Conservation (phyloP, 2,888 invertebrate species). For the Cremastinae sp. region DNA sequence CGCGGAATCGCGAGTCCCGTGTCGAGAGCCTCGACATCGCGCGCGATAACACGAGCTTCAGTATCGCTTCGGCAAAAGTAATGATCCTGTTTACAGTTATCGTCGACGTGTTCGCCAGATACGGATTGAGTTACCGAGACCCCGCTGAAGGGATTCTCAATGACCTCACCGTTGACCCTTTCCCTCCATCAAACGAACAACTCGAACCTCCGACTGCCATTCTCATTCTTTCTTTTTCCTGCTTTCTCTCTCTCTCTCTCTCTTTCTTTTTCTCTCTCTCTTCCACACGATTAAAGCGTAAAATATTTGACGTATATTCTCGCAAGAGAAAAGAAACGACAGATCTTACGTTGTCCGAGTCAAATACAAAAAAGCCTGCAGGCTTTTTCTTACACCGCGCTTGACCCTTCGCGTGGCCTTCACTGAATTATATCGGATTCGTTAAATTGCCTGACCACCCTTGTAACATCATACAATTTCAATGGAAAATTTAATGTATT, state of each 20-base stretch:
- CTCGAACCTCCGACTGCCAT: conserved; percentile 43
- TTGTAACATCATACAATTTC: too few relatives aligned
- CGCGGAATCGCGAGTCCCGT: conserved; percentile 59
- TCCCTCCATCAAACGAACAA: conserved; percentile 27
- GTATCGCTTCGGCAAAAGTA: conserved; percentile 71
- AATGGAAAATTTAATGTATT: too few relatives aligned
- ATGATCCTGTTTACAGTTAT: conserved; percentile 74
- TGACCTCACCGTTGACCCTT: conserved; percentile 35
- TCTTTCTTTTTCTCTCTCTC: too few relatives aligned
- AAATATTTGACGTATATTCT: too few relatives aligned
- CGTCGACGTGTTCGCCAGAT: conserved; percentile 69
- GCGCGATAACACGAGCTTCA: conserved; percentile 66
- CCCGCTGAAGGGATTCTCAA: conserved; percentile 63
- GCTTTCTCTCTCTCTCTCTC: conserved; percentile 12
- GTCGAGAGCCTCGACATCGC: conserved; percentile 63
- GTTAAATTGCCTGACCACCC: too few relatives aligned
- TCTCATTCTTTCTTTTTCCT: conserved; percentile 40
- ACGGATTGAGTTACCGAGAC: conserved; percentile 71
- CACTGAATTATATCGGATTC: too few relatives aligned
- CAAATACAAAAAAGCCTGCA: too few relatives aligned
- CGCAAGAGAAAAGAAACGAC: too few relatives aligned
- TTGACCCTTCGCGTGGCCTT: too few relatives aligned
- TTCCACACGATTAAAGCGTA: too few relatives aligned
- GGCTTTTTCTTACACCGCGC: too few relatives aligned
- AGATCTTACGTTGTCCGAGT: too few relatives aligned